Evolutionary conservation across 2,113 vertebrate species (phyloP), one percentile per base, ranked within the genome.

Genomic region (Sinocyclocheilus anshuiensis): DNA sequence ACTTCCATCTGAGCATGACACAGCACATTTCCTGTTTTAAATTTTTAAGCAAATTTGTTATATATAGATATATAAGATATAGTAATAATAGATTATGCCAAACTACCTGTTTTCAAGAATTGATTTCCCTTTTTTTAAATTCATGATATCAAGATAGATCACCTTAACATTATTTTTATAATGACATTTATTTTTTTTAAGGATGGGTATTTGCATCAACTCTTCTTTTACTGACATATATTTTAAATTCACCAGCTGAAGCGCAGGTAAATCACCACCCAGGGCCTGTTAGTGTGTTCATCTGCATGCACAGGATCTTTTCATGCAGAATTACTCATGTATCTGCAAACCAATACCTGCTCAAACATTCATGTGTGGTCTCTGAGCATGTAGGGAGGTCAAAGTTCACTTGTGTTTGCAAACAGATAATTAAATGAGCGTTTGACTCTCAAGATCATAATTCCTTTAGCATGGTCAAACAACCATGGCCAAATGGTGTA

Each of bases 381-480:
- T 88, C 86, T 29, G n/a, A 81, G 26, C 50, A 83, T n/a, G 45
- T n/a, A 48, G 65, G 45, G 16, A 82, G 71, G 83, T 75, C 69
- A 86, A 53, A 87, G 87, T 85, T 88, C 85, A 87, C 39, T 26
- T 76, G 50, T 86, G 86, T 88, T 87, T 89, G 79, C 67, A 87
- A 76, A 81, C 74, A 84, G 39, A 63, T 83, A 79, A 91, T 88
- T 89, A 84, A 77, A 88, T 59, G 72, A 85, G 77, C 77, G 48
- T 75, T 74, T 18, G 26, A 71, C 42, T 78, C 72, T 29, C 26
- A 67, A 61, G 29, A 89, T 72, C 22, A 83, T 65, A 76, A 84
- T 26, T 88, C 61, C 69, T 77, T 57, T 84, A 61, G 76, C 75
- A 86, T 74, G 78, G 87, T 76, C 50, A 86, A 86, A 86, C 53